phyloP scores from a whole-genome alignment of 1,140 invertebrate species.

The Atopsyche davidsoni region DNA sequence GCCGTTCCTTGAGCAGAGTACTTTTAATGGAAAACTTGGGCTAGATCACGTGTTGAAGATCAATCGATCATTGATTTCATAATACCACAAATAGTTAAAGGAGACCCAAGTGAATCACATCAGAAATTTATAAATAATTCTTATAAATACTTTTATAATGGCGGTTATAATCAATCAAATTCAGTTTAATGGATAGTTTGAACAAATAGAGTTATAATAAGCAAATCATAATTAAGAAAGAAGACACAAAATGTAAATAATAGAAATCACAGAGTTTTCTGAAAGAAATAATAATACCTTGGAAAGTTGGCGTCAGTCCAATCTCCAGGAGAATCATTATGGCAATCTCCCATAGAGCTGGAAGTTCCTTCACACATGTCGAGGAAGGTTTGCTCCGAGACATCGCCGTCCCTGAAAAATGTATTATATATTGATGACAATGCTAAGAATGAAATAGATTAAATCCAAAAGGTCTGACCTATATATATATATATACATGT shows the following conservation, averaged over 20 bases:
- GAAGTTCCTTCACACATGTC: constrained; percentile 20
- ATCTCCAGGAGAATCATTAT: constrained; percentile 1
- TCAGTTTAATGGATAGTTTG: too few species aligned
- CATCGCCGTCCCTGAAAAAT: constrained; percentile 16
- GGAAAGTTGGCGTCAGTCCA: constrained; percentile 13
- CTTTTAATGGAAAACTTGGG: too few species aligned
- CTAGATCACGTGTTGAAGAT: too few species aligned
- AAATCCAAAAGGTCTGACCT: background rate
- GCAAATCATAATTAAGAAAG: too few species aligned
- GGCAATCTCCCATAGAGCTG: constrained; percentile 11
- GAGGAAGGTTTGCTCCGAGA: constrained; percentile 13
- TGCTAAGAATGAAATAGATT: background rate
- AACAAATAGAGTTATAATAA: too few species aligned
- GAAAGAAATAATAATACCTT: constrained; percentile 8
- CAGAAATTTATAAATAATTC: too few species aligned
- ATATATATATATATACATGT: background rate
- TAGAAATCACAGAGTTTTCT: background rate
- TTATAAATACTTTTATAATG: too few species aligned
- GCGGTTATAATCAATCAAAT: too few species aligned
- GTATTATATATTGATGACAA: background rate
- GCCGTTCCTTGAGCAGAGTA: too few species aligned
- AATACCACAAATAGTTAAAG: too few species aligned
- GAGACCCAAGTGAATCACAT: too few species aligned
- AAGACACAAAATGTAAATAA: background rate
- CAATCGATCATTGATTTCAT: too few species aligned